Evolutionary conservation across 2,113 vertebrate species (phyloP).

Genomic region (Sander lucioperca): DNA sequence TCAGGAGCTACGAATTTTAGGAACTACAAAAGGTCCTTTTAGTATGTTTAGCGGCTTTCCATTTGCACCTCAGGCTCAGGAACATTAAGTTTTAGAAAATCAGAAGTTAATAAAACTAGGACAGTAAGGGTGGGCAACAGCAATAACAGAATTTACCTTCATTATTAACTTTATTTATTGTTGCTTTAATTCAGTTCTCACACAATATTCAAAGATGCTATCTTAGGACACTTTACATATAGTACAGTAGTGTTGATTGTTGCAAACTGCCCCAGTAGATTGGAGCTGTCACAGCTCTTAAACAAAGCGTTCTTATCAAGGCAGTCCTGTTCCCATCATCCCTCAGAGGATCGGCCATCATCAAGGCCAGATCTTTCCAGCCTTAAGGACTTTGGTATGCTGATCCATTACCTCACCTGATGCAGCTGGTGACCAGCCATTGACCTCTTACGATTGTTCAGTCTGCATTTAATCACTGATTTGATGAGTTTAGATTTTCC

Average conservation of each 20-base stretch:
- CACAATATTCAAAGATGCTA: no score
- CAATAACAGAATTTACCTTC: no score
- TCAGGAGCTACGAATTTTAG: no score
- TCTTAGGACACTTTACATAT: no score
- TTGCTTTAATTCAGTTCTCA: no score
- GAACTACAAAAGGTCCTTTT: background rate
- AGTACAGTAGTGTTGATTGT: no score
- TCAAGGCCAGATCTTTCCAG: constrained; percentile 12
- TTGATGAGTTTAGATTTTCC: constrained; percentile 10
- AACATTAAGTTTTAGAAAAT: no score
- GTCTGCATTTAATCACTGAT: constrained; percentile 3
- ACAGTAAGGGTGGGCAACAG: no score
- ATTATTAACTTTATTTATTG: no score
- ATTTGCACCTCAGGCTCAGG: background rate
- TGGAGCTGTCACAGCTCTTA: background rate
- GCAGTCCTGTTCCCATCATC: background rate
- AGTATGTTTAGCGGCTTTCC: background rate
- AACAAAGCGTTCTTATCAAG: constrained; percentile 31
- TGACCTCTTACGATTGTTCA: constrained; percentile 24
- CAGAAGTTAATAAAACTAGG: no score
- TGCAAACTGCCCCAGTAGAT: no score
- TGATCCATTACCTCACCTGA: constrained; percentile 26
- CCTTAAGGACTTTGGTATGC: background rate
- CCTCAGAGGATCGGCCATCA: constrained; percentile 1
- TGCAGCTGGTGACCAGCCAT: constrained; percentile 41